Base-by-base conservation (phyloP, 2,797 vertebrate genomes). In the Eulemur coronatus region DNA sequence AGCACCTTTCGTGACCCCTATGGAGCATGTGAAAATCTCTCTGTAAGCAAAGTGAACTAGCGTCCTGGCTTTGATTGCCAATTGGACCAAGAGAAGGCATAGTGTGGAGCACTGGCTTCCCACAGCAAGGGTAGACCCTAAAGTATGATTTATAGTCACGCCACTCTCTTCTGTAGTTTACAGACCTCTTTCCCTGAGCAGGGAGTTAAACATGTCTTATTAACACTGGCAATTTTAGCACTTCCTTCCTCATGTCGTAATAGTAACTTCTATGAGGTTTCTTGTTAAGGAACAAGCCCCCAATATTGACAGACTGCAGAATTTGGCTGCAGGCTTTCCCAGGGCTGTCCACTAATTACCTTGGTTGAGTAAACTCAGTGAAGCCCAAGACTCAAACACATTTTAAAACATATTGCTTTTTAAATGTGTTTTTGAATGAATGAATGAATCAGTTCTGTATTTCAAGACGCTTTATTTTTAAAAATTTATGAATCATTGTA, bases 181-280 rank as follows among this genome's bases (percentile, higher is more conserved):
- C 75, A 98, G 96, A 96, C 35, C 59, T 97, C 95, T 97, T 97
- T 97, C 91, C 84, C 84, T 82, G 95, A 93, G 41, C 43, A 48
- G 73, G 26, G 79, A 97, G 76, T 96, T 98, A 93, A 97, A 97
- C 96, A 97, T 98, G 94, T 94, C 98, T 98, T 98, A 96, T 98
- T 98, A 97, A 97, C 92, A 80, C 95, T 78, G 82, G 91, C 85
- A 96, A 98, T 97, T 98, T 98, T 98, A 98, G 97, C 97, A 98
- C 97, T 98, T 99, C 98, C 98, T 98, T 98, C 98, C 98, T 98
- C 89, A 55, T 97, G 94, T 97, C 0, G 0, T 97, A 98, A 98
- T n/a, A 97, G 85, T 81, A 95, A 76, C 97, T 97, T 97, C 95
- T 98, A 94, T 96, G 94, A 97, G 90, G 63, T 93, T 98, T 97